phyloP scores from a whole-genome alignment of 2,113 vertebrate species.

The Pterocles gutturalis region DNA sequence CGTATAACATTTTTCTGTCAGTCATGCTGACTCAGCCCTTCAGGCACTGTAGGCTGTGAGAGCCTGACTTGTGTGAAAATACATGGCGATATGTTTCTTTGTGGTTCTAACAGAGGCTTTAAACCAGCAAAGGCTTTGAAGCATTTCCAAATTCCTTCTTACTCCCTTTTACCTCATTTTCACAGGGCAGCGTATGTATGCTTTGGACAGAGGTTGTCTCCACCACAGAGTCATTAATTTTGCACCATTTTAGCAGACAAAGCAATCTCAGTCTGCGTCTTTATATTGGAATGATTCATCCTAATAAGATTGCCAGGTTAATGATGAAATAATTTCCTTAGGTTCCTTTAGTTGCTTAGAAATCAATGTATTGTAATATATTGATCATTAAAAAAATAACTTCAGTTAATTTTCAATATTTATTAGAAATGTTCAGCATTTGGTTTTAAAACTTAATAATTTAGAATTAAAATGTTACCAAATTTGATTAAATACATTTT shows the following conservation, averaged over 20 bases:
- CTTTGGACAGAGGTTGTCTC: not conserved
- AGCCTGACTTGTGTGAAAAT: not conserved
- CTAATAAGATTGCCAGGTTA: not conserved
- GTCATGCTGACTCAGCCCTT: not conserved
- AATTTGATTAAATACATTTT: not conserved
- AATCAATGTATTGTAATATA: not conserved
- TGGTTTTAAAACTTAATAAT: not conserved
- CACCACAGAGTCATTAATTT: not conserved
- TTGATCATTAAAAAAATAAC: not conserved
- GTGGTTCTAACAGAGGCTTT: not conserved
- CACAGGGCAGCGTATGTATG: not conserved
- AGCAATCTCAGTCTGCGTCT: not conserved
- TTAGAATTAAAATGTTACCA: not conserved
- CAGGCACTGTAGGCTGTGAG: not conserved
- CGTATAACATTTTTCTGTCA: not conserved
- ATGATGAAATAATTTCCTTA: not conserved
- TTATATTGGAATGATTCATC: not conserved
- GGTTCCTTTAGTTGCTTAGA: not conserved
- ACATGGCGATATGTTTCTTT: not conserved
- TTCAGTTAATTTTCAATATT: not conserved
- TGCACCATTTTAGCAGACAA: not conserved
- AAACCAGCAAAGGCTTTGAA: not conserved
- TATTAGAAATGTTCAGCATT: not conserved
- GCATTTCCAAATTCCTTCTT: not conserved
- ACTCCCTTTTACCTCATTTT: not conserved